Conservation (phyloP, 2,888 invertebrate genomes). For the Agonopterix arenella region DNA sequence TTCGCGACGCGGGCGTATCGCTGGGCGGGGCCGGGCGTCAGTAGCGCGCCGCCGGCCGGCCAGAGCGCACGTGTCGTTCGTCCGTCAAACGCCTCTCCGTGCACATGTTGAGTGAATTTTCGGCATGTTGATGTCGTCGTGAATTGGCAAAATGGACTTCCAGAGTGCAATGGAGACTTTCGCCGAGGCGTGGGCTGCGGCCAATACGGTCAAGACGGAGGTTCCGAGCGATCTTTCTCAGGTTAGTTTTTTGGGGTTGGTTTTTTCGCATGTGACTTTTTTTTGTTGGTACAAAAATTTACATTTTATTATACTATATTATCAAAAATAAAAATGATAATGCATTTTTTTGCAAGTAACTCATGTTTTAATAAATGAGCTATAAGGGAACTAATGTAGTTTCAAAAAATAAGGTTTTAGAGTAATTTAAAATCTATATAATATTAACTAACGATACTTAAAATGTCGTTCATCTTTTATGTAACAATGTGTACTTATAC, state of each 20-base stretch:
- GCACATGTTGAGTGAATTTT: constrained; percentile 61
- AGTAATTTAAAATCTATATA: no score
- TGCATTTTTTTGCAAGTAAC: no score
- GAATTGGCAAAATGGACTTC: constrained; percentile 89
- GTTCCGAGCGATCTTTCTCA: constrained; percentile 79
- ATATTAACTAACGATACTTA: no score
- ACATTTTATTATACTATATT: no score
- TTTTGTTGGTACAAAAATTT: no score
- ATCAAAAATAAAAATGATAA: no score
- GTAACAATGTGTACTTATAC: background rate
- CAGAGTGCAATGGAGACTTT: constrained; percentile 99
- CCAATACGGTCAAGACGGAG: constrained; percentile 81
- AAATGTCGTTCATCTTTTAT: no score
- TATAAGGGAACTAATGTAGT: no score
- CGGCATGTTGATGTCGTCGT: constrained; percentile 73
- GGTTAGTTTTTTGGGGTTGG: constrained; percentile 68
- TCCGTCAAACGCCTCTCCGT: constrained; percentile 16
- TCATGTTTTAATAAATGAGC: no score
- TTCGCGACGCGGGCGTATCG: constrained; percentile 69
- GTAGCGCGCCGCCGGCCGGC: constrained; percentile 81
- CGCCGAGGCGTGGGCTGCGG: constrained; percentile 98
- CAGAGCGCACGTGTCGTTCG: constrained; percentile 59
- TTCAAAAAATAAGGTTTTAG: no score
- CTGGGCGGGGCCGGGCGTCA: constrained; percentile 68
- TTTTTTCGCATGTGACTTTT: background rate